Conservation (phyloP, 2,113 vertebrate species). For the Myotis brandtii region DNA sequence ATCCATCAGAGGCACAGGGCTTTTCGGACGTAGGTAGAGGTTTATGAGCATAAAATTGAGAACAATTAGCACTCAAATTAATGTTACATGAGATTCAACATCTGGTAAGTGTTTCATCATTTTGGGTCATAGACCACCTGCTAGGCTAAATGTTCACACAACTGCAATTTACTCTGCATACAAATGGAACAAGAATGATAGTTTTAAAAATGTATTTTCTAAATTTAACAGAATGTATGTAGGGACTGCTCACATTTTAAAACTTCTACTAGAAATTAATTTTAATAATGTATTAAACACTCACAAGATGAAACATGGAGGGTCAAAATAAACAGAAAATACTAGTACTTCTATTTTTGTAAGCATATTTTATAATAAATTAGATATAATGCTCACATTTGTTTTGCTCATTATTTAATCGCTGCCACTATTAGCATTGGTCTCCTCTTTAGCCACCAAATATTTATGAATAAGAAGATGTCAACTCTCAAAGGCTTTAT, state of each 20-base stretch:
- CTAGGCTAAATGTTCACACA: slow-evolving; percentile 60
- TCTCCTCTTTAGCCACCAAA: slow-evolving; percentile 6
- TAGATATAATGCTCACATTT: background rate
- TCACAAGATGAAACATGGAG: background rate
- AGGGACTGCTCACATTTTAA: slow-evolving; percentile 1
- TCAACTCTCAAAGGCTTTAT: background rate
- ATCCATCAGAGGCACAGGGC: slow-evolving; percentile 72
- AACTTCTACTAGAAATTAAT: slow-evolving; percentile 35
- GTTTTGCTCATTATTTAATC: background rate
- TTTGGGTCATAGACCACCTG: slow-evolving; percentile 69
- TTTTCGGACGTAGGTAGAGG: slow-evolving; percentile 53
- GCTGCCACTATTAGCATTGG: background rate
- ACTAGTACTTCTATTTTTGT: background rate
- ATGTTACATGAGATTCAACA: slow-evolving; percentile 69
- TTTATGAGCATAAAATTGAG: slow-evolving; percentile 70
- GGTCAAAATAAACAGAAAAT: background rate
- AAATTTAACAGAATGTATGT: background rate
- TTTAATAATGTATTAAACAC: background rate
- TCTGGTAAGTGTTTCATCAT: slow-evolving; percentile 67
- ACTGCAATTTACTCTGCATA: slow-evolving; percentile 57
- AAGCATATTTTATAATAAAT: slow-evolving; percentile 10
- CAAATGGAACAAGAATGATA: slow-evolving; percentile 58
- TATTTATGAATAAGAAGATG: background rate
- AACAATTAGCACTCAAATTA: slow-evolving; percentile 69
- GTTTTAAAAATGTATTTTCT: background rate